phyloP scores from a whole-genome alignment of 2,113 vertebrate genomes.

The Spea multiplicata region DNA sequence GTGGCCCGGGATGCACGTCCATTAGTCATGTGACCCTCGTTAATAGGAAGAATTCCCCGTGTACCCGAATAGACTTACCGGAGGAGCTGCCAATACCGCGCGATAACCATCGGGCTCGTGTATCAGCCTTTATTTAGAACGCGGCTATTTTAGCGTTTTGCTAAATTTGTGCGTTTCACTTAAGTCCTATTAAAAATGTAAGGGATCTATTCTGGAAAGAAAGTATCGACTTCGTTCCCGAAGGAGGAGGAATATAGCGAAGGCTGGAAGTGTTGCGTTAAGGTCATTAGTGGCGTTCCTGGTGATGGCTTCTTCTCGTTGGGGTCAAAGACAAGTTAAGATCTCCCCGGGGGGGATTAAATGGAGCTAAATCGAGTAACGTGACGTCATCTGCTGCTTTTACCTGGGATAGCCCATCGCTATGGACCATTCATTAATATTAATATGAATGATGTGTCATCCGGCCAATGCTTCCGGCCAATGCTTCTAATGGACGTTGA shows the following conservation, averaged over 20 bases:
- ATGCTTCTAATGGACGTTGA: too few species aligned
- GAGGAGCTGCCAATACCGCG: conserved; percentile 13
- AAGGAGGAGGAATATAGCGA: conserved; percentile 9
- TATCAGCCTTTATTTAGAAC: conserved; percentile 30
- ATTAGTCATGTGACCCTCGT: neutral
- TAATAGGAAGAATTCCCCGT: conserved; percentile 34
- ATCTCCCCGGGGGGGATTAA: too few species aligned
- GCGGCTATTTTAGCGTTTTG: conserved; percentile 25
- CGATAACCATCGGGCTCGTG: neutral
- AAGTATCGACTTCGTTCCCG: conserved; percentile 28
- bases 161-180: conserved; percentile 41
- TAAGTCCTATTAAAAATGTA: conserved; percentile 40
- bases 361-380: too few species aligned
- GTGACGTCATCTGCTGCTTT: too few species aligned
- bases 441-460: too few species aligned
- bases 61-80: conserved; percentile 24
- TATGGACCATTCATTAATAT: too few species aligned
- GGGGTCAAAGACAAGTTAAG: neutral
- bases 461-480: too few species aligned
- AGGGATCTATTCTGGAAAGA: conserved; percentile 42
- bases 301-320: neutral
- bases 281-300: conserved; percentile 34
- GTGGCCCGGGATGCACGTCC: too few species aligned
- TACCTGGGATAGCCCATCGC: too few species aligned
- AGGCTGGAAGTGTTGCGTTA: neutral